Percentiles rank a stretch among this genome's conserved stretches.
phyloP scores from a whole-genome alignment of 2,888 invertebrate species.

The Drosophila kanekoi region DNA sequence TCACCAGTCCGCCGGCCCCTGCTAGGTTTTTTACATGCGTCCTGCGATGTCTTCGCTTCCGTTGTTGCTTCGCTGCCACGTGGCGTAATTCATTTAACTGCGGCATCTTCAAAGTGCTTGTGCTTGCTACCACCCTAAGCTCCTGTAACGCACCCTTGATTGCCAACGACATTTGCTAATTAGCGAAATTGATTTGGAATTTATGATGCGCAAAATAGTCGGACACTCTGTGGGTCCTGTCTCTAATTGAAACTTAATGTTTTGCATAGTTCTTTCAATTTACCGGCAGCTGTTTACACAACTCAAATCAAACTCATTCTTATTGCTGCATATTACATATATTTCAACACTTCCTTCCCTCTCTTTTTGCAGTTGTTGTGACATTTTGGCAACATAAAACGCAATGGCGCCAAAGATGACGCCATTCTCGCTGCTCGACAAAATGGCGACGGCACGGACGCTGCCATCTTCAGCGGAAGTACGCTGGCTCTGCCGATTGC shows the following conservation, averaged over 20 bases:
- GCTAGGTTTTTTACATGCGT: conserved; percentile 20
- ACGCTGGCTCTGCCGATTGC: conserved; percentile 62
- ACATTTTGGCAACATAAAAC: conserved; percentile 76
- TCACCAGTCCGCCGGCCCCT: neutral
- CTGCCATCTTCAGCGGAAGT: conserved; percentile 55
- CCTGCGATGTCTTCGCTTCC: conserved; percentile 1
- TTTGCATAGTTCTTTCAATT: conserved; percentile 49
- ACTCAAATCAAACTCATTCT: conserved; percentile 33
- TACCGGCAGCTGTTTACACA: conserved; percentile 42
- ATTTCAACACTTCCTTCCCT: conserved; percentile 53
- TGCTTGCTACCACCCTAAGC: conserved; percentile 3
- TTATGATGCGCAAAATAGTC: conserved; percentile 78
- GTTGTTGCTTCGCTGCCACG: conserved; percentile 3
- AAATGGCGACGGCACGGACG: conserved; percentile 75
- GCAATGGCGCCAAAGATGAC: conserved; percentile 82
- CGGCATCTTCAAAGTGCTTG: conserved; percentile 27
- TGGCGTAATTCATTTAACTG: conserved; percentile 58
- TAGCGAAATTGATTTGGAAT: conserved; percentile 83
- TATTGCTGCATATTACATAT: conserved; percentile 48
- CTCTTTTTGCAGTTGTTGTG: conserved; percentile 67
- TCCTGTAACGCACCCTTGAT: conserved; percentile 33
- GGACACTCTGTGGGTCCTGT: conserved; percentile 3
- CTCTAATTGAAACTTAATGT: conserved; percentile 72
- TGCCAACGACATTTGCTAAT: conserved; percentile 73
- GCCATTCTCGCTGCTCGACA: conserved; percentile 77